phyloP scores from a whole-genome alignment of 2,888 invertebrate species.

The Drosophila tanythrix region DNA sequence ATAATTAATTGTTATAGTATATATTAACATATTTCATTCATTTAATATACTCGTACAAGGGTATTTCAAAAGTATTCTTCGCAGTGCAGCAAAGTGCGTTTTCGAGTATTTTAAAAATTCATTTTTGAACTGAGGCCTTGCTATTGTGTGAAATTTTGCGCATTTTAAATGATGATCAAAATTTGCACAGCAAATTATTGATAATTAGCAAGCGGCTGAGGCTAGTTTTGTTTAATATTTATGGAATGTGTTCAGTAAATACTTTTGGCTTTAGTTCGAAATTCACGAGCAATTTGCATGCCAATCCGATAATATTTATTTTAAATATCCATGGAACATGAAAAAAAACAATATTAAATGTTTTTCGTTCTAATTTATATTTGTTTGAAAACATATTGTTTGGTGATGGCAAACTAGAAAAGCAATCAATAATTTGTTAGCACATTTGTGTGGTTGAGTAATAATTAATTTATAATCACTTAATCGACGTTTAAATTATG shows the following conservation, averaged over 20 bases:
- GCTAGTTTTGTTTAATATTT: not conserved
- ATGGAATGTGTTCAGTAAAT: not conserved
- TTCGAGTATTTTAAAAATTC: not conserved
- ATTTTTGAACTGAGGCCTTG: conserved; percentile 2
- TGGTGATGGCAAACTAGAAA: not conserved
- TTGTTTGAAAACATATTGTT: not conserved
- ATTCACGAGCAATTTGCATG: conserved; percentile 41
- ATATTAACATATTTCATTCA: not conserved
- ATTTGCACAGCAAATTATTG: conserved; percentile 44
- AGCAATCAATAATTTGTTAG: not conserved
- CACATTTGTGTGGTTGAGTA: not conserved
- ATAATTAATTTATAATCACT: not conserved
- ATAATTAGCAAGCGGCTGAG: conserved; percentile 45
- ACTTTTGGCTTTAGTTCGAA: conserved; percentile 1
- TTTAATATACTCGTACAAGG: not conserved
- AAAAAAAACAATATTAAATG: not conserved
- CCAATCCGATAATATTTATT: not conserved
- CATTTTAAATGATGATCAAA: conserved; percentile 15
- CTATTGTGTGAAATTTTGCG: conserved; percentile 5
- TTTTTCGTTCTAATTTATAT: not conserved
- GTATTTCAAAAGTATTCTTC: not conserved
- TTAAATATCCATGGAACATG: not conserved
- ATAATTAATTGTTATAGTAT: too few relatives aligned
- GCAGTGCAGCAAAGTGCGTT: rapidly evolving
- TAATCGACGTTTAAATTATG: not conserved